Percentiles rank a stretch among this genome's conserved stretches.
Conservation (phyloP, 2,888 invertebrate species). For the Ichneumoninae sp. region DNA sequence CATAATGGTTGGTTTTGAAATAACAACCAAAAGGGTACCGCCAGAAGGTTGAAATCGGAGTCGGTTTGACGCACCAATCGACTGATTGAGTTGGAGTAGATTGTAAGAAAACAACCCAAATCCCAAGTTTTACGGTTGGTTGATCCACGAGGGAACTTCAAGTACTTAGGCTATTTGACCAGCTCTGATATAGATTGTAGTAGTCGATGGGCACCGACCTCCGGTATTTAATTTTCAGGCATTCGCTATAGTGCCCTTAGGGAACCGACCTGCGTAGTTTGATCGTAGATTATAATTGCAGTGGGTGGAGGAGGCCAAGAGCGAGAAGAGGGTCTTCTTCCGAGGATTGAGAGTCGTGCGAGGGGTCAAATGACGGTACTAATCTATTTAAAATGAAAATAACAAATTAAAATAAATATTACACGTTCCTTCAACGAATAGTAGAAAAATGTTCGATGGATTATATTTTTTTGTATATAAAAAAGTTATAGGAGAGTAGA, state of each 20-base stretch:
- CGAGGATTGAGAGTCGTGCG: conserved; percentile 82
- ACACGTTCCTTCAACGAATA: too few species aligned
- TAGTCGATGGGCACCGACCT: conserved; percentile 45
- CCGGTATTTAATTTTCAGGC: conserved; percentile 52
- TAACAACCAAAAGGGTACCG: too few species aligned
- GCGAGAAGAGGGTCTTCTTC: conserved; percentile 80
- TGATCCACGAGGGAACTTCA: background rate
- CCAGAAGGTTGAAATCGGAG: too few species aligned
- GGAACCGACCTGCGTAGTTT: conserved; percentile 79
- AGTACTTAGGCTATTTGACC: background rate
- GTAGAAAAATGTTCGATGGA: background rate
- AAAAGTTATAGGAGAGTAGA: background rate
- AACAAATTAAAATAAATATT: conserved; percentile 5
- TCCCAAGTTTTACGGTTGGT: too few species aligned
- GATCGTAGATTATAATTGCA: conserved; percentile 83
- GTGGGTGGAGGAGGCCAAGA: conserved; percentile 82
- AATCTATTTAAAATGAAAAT: conserved; percentile 12
- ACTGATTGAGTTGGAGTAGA: too few species aligned
- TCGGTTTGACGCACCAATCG: too few species aligned
- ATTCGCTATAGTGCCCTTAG: conserved; percentile 53
- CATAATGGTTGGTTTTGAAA: too few species aligned
- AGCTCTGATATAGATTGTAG: conserved; percentile 7
- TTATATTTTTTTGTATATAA: background rate
- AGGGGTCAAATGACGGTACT: conserved; percentile 82
- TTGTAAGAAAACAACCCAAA: too few species aligned